These are phyloP conservation scores for Ochropleura leucogaster DNA, from an alignment of 2,888 invertebrate species.

Conservation along the genomic window DNA sequence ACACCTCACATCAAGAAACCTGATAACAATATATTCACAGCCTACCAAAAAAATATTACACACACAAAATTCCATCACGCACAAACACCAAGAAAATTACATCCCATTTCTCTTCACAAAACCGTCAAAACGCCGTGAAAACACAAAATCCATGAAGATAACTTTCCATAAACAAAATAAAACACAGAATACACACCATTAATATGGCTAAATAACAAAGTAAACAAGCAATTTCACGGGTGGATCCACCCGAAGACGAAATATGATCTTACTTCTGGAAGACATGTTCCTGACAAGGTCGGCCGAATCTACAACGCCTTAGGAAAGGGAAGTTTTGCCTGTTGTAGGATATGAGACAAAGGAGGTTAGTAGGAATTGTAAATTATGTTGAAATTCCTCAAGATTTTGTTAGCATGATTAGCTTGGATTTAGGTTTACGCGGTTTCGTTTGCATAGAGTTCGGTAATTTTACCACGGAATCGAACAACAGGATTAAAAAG, in stretches of 20 bases:
- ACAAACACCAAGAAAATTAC: constrained; percentile 25
- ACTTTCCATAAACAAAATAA: constrained; percentile 55
- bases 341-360: constrained; percentile 24
- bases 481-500: too few species aligned
- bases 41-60: constrained; percentile 15
- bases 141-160: constrained; percentile 37
- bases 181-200: constrained; percentile 45
- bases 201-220: constrained; percentile 53
- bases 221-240: constrained; percentile 56
- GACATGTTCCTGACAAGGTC: constrained; percentile 65
- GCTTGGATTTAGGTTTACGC: background rate
- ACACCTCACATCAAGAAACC: background rate
- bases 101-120: constrained; percentile 33
- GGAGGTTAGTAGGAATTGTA: constrained; percentile 25
- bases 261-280: constrained; percentile 61
- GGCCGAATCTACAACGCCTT: constrained; percentile 48
- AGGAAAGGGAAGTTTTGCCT: constrained; percentile 34
- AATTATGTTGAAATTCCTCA: constrained; percentile 26
- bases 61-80: constrained; percentile 11
- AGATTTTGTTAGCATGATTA: constrained; percentile 3
- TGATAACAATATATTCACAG: constrained; percentile 7
- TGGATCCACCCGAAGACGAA: constrained; percentile 51
- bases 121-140: constrained; percentile 33
- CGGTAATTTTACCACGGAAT: too few species aligned
- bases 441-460: too few species aligned